phyloP scores from a whole-genome alignment of 1,140 invertebrate genomes.

The Drosophila lowei region DNA sequence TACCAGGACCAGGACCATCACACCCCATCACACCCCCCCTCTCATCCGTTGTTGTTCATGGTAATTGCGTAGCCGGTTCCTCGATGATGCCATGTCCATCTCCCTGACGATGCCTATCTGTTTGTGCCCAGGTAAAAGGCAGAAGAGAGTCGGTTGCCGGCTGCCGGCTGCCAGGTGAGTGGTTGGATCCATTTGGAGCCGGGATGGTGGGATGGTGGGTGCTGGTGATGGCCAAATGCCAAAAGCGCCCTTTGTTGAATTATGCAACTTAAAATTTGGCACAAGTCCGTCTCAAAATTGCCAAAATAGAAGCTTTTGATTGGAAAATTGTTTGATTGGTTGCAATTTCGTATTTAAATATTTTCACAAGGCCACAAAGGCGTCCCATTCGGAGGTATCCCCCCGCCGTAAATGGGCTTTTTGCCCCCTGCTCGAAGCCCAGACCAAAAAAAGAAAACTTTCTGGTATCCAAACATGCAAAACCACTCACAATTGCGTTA shows the following conservation, averaged over 20 bases:
- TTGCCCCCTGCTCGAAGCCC: too few species aligned
- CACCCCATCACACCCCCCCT: background rate
- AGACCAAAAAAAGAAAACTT: slow-evolving; percentile 11
- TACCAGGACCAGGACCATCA: background rate
- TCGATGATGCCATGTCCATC: slow-evolving; percentile 22
- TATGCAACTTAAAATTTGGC: slow-evolving; percentile 80
- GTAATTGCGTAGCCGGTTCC: slow-evolving; percentile 71
- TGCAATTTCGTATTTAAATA: slow-evolving; percentile 81
- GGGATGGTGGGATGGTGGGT: background rate
- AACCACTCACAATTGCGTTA: slow-evolving; percentile 63
- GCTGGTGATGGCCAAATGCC: slow-evolving; percentile 5
- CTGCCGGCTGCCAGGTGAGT: slow-evolving; percentile 3
- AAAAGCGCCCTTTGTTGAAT: slow-evolving; percentile 74
- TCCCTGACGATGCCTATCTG: slow-evolving; percentile 31
- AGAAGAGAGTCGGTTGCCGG: slow-evolving; percentile 11
- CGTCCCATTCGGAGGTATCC: background rate
- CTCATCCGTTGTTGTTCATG: slow-evolving; percentile 70
- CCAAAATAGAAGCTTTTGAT: slow-evolving; percentile 73
- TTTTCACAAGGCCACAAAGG: slow-evolving; percentile 65
- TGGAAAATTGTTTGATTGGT: slow-evolving; percentile 82
- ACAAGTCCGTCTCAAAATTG: slow-evolving; percentile 72
- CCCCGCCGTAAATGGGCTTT: too few species aligned
- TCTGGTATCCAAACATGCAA: slow-evolving; percentile 53
- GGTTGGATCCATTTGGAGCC: background rate
- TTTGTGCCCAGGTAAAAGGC: slow-evolving; percentile 52